Percentiles rank a stretch among this genome's conserved stretches.
phyloP scores from a whole-genome alignment of 1,140 invertebrate genomes.

The Ceratina australensis region DNA sequence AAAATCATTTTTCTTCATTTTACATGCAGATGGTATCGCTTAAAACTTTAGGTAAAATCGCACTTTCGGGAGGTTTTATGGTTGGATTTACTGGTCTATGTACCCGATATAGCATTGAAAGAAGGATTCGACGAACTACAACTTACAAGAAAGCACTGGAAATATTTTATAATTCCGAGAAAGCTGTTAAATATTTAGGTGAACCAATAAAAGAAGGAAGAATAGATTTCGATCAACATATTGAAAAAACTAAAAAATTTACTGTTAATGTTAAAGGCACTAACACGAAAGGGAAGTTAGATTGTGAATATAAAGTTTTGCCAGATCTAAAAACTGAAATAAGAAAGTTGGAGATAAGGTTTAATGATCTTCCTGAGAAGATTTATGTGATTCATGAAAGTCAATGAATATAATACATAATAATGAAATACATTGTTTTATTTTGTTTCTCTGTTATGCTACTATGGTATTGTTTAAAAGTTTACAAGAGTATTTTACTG shows the following conservation, averaged over 20 bases:
- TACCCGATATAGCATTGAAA: conserved; percentile 27
- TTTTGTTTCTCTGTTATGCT: conserved; percentile 32
- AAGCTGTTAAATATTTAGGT: conserved; percentile 59
- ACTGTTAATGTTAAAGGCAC: conserved; percentile 57
- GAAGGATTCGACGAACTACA: conserved; percentile 22
- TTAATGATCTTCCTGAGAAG: conserved; percentile 46
- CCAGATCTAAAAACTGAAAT: conserved; percentile 23
- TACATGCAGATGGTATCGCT: conserved; percentile 21
- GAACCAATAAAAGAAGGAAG: conserved; percentile 57
- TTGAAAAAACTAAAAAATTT: conserved; percentile 38
- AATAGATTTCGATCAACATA: conserved; percentile 33
- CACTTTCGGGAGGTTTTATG: conserved; percentile 8
- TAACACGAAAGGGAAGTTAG: conserved; percentile 54
- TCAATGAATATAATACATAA: background rate
- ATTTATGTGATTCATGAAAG: conserved; percentile 54
- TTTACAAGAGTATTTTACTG: conserved; percentile 30
- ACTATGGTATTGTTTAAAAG: conserved; percentile 40
- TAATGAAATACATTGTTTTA: conserved; percentile 22
- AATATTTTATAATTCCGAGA: conserved; percentile 44
- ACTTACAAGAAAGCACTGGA: conserved; percentile 55
- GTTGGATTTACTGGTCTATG: background rate
- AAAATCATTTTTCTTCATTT: background rate
- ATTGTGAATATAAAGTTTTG: conserved; percentile 45
- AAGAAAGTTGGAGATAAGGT: conserved; percentile 57
- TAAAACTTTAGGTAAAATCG: conserved; percentile 29